Evolutionary conservation across 2,797 vertebrate genomes (phyloP), one percentile per base, ranked within the genome.

Genomic region (Enteromius trimaculatus): DNA sequence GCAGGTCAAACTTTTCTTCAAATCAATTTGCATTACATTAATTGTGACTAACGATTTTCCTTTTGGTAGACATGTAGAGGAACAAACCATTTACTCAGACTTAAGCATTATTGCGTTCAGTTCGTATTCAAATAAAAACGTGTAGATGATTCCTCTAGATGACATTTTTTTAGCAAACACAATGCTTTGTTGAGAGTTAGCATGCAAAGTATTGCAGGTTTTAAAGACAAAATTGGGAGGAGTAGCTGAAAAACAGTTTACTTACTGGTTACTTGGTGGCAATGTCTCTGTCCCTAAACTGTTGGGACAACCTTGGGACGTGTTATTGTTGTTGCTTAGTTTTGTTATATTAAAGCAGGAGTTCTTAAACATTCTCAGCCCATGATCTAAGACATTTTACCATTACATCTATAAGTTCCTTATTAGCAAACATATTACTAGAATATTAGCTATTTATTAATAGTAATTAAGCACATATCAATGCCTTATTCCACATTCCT

Each of bases 1-100:
- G 85, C 96, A 98, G 97, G 98, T 99, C 75, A 84, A 91, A 64
- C 14, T 31, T 31, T 16, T 64, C 26, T 31, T 31, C 6, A 17
- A 34, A 10, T 14, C 9, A 4, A 68, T 55, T 55, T 42, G 6
- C 21, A 11, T 23, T 3, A 4, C 31, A 26, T 79, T 53, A 78
- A 34, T 29, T 37, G 29, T 75, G 49, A 75, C 51, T 16, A 65
- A 42, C 13, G 1, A 8, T 34, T 53, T 74, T 21, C 51, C 16
- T 74, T 49, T 11, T 34, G 9, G 47, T 53, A 34, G 70, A 74
- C 44, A 39, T 11, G 2, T 49, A 69, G 8, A 23, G 49, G 31
- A 71, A 37, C 7, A 13, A 51, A 47, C 26, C 42, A 21, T 10
- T 55, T 76, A 11, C 58, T 77, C 55, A 64, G 5, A 19, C 10